Percentiles rank a stretch among this genome's conserved stretches.
phyloP scores from a whole-genome alignment of 2,797 vertebrate species.

The Eidolon dupreanum region DNA sequence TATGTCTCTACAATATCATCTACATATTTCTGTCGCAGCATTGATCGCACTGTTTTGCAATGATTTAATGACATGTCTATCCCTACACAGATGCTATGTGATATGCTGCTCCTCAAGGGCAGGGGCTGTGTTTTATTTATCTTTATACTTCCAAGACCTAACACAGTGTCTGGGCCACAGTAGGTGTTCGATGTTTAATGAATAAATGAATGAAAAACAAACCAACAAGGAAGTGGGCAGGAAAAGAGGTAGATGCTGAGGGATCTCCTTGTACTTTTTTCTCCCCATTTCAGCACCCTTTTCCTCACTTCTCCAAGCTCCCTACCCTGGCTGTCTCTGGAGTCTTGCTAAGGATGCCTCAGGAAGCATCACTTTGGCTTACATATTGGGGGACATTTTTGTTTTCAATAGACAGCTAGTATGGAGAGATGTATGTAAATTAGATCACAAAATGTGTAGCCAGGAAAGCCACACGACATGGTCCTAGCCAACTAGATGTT shows the following conservation, averaged over 20 bases:
- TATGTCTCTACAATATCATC: not conserved
- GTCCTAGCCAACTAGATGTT: not conserved
- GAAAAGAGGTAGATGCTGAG: not conserved
- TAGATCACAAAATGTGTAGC: not conserved
- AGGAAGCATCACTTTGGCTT: not conserved
- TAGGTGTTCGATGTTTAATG: not conserved
- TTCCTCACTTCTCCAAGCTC: not conserved
- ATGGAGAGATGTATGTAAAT: not conserved
- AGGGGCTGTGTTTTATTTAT: not conserved
- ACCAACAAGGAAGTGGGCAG: not conserved
- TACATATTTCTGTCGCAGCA: not conserved
- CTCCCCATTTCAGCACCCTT: not conserved
- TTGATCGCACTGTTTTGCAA: not conserved
- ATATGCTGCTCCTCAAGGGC: not conserved
- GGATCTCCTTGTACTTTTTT: not conserved
- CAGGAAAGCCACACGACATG: not conserved
- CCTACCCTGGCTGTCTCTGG: not conserved
- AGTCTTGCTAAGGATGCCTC: not conserved
- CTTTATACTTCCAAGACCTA: not conserved
- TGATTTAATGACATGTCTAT: not conserved
- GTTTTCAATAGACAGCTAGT: not conserved
- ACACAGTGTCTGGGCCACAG: not conserved
- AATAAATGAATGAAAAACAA: not conserved
- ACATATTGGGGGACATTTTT: not conserved
- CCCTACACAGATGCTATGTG: not conserved